Base-by-base conservation (phyloP, 2,113 vertebrate species). In the Pterocles burchelli region DNA sequence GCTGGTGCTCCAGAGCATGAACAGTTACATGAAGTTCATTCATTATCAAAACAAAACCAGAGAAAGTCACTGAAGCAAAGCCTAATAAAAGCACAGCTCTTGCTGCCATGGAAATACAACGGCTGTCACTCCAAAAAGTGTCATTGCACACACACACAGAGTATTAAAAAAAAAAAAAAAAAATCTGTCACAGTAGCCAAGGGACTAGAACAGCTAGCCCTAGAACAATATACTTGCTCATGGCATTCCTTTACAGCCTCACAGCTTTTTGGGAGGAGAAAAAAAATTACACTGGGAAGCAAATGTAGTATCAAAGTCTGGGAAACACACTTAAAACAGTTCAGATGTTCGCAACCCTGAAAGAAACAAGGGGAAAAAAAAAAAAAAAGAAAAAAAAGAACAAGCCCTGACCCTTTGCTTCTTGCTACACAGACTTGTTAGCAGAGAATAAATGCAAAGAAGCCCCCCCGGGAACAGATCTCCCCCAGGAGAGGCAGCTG, bases 101-200 rank as follows among this genome's bases (percentile, higher is more conserved):
- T 13, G 13, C 54, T 58, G 59, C 36, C 38, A 38, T 3, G 10
- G 62, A 85, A 83, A 67, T 36, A 62, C 18, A 52, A 63, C 0
- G 2, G n/a, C 29, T 38, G 22, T 41, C 71, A 36, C 59, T 49
- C 46, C 62, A 54, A 24, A 38, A 65, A 51, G 31, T 13, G 29
- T 21, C 38, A 48, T 2, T 52, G 34, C 43, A 68, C 49, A 77
- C 16, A 48, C 0, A 0, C 26, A 0, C 26, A 36, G 2, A 12
- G 6, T 7, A 13, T 8, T 72, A 12, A 7, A 36, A 31, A 36
- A n/a, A 54, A 21, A 46, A 29, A 34, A 33, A 48, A 26, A n/a
- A 43, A 77, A 45, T 13, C 26, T n/a, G 34, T 18, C 31, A 18
- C 20, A 54, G 36, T 13, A 62, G 36, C n/a, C 52, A 62, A 52